Conservation (phyloP, 1,140 invertebrate genomes). For the Trichonephila clavata region DNA sequence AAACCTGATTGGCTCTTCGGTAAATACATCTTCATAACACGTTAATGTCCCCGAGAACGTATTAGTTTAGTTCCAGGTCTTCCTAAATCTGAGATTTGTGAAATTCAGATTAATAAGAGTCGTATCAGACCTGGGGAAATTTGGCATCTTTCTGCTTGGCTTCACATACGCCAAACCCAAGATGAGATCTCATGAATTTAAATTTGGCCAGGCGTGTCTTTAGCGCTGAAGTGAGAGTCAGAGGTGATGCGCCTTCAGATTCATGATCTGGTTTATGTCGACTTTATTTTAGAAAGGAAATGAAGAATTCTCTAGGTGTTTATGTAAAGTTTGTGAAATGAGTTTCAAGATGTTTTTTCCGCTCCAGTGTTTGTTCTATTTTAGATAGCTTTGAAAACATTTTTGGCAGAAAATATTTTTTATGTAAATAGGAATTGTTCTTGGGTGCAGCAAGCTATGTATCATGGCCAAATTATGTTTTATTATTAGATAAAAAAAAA, state of each 20-base stretch:
- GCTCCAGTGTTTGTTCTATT: no score
- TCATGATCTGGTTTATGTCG: not conserved
- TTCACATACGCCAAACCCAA: not conserved
- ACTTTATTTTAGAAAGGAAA: not conserved
- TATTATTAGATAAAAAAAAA: no score
- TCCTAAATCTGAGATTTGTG: not conserved
- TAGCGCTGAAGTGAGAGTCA: not conserved
- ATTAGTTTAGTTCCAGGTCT: not conserved
- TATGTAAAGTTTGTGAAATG: no score
- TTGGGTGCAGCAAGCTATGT: no score
- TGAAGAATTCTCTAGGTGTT: no score
- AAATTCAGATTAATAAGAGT: not conserved
- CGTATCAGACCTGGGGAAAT: not conserved
- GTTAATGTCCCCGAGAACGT: slow-evolving; percentile 1
- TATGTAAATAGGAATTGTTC: no score
- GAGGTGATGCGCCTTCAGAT: not conserved
- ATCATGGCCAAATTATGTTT: no score
- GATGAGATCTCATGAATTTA: slow-evolving; percentile 30
- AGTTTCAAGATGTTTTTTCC: no score
- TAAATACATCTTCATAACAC: slow-evolving; percentile 34
- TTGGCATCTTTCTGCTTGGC: not conserved
- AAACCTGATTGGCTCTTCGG: slow-evolving; percentile 5
- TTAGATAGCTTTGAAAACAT: no score
- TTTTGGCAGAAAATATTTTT: no score
- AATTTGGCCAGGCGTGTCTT: not conserved